phyloP scores from a whole-genome alignment of 2,113 vertebrate species.

The Ammodytes marinus region DNA sequence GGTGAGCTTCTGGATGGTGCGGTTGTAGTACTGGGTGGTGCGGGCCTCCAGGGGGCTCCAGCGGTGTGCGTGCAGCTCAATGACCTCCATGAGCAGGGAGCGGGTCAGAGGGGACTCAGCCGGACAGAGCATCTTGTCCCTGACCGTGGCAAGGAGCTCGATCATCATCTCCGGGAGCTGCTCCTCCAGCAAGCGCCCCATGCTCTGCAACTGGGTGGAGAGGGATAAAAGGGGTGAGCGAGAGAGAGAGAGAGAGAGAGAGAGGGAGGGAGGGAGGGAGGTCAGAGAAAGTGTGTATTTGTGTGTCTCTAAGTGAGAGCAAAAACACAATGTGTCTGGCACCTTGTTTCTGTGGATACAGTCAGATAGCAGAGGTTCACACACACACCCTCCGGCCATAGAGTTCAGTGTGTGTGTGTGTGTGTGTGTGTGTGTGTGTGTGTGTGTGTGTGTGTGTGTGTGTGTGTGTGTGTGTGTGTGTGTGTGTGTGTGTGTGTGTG shows the following conservation, averaged over 20 bases:
- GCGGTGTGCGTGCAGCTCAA: constrained; percentile 96
- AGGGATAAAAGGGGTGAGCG: not conserved
- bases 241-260: not conserved
- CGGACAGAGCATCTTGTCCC: constrained; percentile 98
- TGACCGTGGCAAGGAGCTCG: constrained; percentile 91
- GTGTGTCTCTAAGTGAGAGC: constrained; percentile 17
- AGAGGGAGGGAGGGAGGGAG: constrained; percentile 28
- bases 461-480: constrained; percentile 24
- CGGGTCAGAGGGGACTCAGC: constrained; percentile 94
- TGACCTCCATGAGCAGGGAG: constrained; percentile 98
- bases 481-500: constrained; percentile 22
- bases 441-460: constrained; percentile 33
- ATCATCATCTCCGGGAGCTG: constrained; percentile 99
- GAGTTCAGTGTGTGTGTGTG: constrained; percentile 42
- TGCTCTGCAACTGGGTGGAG: constrained; percentile 92
- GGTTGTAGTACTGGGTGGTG: constrained; percentile 99
- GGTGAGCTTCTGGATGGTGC: constrained; percentile 98
- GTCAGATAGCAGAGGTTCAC: constrained; percentile 47
- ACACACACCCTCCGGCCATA: constrained; percentile 49
- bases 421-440: constrained; percentile 4
- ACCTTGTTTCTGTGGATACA: constrained; percentile 63
- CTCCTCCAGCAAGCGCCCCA: constrained; percentile 94
- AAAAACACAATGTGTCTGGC: constrained; percentile 57
- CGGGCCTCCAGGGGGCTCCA: constrained; percentile 96
- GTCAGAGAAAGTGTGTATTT: constrained; percentile 33